These are phyloP conservation scores for Hymenochirus boettgeri DNA, from an alignment of 2,113 vertebrate species.

Conservation along the genomic window DNA sequence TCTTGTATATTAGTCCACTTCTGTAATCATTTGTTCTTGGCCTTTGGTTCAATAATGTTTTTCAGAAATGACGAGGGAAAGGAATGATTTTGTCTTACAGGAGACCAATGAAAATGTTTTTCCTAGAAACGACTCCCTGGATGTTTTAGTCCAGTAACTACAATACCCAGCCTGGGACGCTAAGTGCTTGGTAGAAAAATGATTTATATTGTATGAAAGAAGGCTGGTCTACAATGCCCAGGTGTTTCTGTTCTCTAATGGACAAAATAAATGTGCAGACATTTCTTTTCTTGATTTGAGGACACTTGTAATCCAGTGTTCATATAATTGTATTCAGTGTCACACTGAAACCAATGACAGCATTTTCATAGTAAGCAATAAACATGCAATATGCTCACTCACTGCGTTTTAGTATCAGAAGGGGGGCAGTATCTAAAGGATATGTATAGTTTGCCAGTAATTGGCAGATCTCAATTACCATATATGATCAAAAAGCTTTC, in stretches of 20 bases:
- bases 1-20: constrained; percentile 8
- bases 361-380: no score
- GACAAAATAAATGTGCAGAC: constrained; percentile 21
- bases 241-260: constrained; percentile 5
- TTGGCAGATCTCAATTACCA: no score
- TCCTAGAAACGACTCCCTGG: constrained; percentile 30
- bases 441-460: no score
- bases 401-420: no score
- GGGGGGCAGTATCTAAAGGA: no score
- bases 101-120: constrained; percentile 31
- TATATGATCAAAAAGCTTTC: no score
- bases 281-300: no score
- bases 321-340: no score
- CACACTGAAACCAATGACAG: no score
- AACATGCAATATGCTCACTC: no score
- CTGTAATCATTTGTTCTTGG: constrained; percentile 24
- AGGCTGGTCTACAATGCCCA: neutral
- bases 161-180: constrained; percentile 21
- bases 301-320: no score
- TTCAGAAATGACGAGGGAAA: constrained; percentile 26
- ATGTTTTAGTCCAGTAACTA: constrained; percentile 27
- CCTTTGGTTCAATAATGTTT: constrained; percentile 25
- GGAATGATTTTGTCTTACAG: constrained; percentile 15
- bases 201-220: constrained; percentile 22
- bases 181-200: constrained; percentile 32